Percentiles rank a stretch among this genome's conserved stretches.
Evolutionary conservation across 2,888 invertebrate species (phyloP).

Genomic region (Eupithecia tripunctaria): DNA sequence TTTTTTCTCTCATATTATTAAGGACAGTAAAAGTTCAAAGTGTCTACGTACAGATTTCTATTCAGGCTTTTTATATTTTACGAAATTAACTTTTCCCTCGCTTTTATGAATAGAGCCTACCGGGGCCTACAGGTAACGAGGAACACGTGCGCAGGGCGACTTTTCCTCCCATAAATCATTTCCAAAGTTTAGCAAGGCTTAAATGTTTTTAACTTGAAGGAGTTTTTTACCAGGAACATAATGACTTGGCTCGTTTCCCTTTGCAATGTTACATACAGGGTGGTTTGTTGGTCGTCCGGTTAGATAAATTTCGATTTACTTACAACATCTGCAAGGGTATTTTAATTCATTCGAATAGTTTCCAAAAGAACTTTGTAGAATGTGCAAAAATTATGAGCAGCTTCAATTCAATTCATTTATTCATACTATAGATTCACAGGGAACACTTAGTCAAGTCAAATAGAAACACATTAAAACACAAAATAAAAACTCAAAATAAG

Average conservation of each 20-base stretch:
- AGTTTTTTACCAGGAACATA: slow-evolving; percentile 26
- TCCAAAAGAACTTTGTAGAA: neutral
- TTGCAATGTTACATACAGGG: slow-evolving; percentile 8
- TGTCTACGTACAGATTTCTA: slow-evolving; percentile 4
- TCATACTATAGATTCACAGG: too few species aligned
- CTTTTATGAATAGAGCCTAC: slow-evolving; percentile 23
- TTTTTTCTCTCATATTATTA: neutral
- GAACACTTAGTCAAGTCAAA: too few species aligned
- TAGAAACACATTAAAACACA: too few species aligned
- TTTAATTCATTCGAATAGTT: too few species aligned
- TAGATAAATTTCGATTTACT: slow-evolving; percentile 1
- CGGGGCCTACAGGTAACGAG: slow-evolving; percentile 37
- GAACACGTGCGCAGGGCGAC: slow-evolving; percentile 47
- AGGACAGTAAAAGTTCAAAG: neutral
- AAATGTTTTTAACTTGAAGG: slow-evolving; percentile 38
- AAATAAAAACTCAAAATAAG: too few species aligned
- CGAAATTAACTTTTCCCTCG: slow-evolving; percentile 9
- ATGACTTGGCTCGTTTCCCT: slow-evolving; percentile 23
- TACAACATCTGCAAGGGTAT: neutral
- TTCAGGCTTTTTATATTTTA: neutral
- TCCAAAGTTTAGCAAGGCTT: slow-evolving; percentile 52
- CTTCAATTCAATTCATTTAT: too few species aligned
- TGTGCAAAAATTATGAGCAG: neutral
- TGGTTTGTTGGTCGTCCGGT: neutral
- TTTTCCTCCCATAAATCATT: slow-evolving; percentile 64